These are phyloP conservation scores for Cassiopea andromeda DNA, from an alignment of 30 jellyfish, hydroid and myxozoan genomes.

Conservation along the genomic window DNA sequence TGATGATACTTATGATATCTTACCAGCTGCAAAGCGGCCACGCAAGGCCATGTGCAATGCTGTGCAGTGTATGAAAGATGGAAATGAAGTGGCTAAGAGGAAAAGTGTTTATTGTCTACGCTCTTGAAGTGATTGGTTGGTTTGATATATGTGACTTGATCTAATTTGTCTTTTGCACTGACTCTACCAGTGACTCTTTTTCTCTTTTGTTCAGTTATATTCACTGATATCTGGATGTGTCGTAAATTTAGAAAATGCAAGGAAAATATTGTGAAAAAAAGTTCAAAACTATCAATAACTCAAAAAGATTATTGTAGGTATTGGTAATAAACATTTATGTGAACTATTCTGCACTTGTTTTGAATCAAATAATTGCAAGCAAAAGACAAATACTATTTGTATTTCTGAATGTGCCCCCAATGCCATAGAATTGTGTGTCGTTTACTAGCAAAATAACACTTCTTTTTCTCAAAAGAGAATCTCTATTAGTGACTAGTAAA, in stretches of 20 bases:
- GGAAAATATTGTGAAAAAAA: slow-evolving; percentile 17
- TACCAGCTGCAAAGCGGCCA: slow-evolving; percentile 85
- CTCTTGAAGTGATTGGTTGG: slow-evolving; percentile 14
- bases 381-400: not conserved
- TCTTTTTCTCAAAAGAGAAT: no score
- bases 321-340: not conserved
- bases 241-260: slow-evolving; percentile 15
- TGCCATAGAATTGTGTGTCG: no score
- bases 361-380: not conserved
- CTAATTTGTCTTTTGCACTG: slow-evolving; percentile 2
- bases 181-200: not conserved
- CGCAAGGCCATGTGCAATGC: slow-evolving; percentile 45
- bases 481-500: no score
- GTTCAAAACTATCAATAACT: not conserved
- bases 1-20: slow-evolving; percentile 55
- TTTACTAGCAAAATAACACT: no score
- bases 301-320: slow-evolving; percentile 13
- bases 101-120: slow-evolving; percentile 5
- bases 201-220: not conserved
- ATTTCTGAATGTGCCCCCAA: not conserved
- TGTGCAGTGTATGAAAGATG: slow-evolving; percentile 23
- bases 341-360: not conserved
- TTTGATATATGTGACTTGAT: not conserved
- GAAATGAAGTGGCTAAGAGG: slow-evolving; percentile 18
- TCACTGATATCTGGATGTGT: slow-evolving; percentile 35